Base-by-base conservation (phyloP, 2,113 vertebrate species). In the Zosterops japonicus region DNA sequence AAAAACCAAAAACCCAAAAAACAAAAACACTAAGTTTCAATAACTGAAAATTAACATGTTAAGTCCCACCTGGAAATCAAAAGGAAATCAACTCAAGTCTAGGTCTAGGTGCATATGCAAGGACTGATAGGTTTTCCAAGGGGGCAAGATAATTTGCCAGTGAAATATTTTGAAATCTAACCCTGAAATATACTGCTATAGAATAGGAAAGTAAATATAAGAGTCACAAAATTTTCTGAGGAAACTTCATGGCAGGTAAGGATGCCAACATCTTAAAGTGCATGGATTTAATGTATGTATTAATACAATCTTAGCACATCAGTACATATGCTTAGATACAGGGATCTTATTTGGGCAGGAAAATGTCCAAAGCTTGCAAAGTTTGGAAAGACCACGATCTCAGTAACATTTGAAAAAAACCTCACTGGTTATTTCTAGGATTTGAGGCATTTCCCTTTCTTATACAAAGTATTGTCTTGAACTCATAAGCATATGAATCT, bases 401-500 rank as follows among this genome's bases (percentile, higher is more conserved):
- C 47, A 50, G 53, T 68, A 22, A 82, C 5, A 64, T 79, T 78
- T 64, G 28, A 49, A 75, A 83, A 76, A 76, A 53, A 82, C 31
- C 39, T 29, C 5, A 28, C 12, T 72, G 16, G 5, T 75, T 56
- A 46, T 78, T 92, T 77, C 53, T 80, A 70, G 42, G 17, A 88
- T 91, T 76, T 78, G 65, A 72, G 29, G 36, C 18, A 80, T 91
- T 71, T 94, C 67, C 83, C 80, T 69, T 42, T 94, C 57, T 67
- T 52, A 77, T 29, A 74, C 46, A 89, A 68, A 90, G 55, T 74
- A 42, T 94, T 86, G 87, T 70, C 75, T 96, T 81, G 92, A 65
- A 87, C 80, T 84, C 76, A 50, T 97, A 97, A 97, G 81, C 93
- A 96, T 96, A 96, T 96, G 95, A 98, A 97, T 98, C 79, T 94